phyloP scores from a whole-genome alignment of 2,113 vertebrate species.

The Progne subis region DNA sequence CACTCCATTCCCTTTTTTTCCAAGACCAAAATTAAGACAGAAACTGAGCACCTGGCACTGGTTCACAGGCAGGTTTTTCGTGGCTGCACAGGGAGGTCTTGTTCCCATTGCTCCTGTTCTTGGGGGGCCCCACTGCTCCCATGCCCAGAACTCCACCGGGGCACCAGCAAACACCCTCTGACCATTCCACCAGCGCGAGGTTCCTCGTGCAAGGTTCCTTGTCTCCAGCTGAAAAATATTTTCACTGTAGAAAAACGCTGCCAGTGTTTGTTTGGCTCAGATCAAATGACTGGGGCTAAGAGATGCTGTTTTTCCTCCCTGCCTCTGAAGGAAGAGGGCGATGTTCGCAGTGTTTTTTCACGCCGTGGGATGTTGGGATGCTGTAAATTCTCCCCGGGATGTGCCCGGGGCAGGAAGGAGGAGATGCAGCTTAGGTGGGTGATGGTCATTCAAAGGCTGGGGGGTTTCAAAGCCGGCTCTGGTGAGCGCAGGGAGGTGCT shows the following conservation, averaged over 20 bases:
- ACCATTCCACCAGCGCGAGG: neutral
- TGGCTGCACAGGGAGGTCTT: conserved; percentile 7
- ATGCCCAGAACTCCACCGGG: neutral
- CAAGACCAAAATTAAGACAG: conserved; percentile 42
- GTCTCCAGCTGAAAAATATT: neutral
- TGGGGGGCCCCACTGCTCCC: neutral
- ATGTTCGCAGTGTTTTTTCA: neutral
- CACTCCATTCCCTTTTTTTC: neutral
- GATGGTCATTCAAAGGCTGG: neutral
- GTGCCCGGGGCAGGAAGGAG: neutral
- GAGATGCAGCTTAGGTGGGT: neutral
- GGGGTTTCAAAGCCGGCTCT: neutral
- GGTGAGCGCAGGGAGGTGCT: neutral
- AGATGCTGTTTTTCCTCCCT: neutral
- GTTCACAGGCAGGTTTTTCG: neutral
- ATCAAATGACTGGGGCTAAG: neutral
- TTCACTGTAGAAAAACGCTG: neutral
- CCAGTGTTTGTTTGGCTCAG: neutral
- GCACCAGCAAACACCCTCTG: neutral
- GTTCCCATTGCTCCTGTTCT: neutral
- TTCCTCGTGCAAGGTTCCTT: neutral
- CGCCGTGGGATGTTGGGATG: neutral
- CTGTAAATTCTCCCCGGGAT: neutral
- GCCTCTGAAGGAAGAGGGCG: neutral
- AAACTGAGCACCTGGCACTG: conserved; percentile 19